These are phyloP conservation scores for Cataglyphis rosenhaueri DNA, from an alignment of 2,888 invertebrate species.

Conservation along the genomic window DNA sequence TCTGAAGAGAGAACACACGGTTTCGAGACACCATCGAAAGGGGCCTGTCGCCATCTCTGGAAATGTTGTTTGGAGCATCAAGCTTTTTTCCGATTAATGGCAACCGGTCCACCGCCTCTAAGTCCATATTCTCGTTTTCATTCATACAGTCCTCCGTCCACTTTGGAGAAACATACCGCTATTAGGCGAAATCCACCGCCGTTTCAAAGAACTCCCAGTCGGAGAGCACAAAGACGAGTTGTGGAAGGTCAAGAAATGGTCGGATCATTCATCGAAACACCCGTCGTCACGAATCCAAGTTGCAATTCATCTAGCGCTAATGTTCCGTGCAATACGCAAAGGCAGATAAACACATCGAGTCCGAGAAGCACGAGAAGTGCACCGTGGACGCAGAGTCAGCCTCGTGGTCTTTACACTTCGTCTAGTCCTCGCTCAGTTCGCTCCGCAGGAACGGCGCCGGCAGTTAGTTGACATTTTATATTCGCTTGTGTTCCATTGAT, in stretches of 20 bases:
- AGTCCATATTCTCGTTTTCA: conserved; percentile 84
- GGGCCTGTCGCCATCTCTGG: conserved; percentile 98
- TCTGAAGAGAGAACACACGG: conserved; percentile 98
- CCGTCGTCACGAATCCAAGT: conserved; percentile 73
- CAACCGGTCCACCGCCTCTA: conserved; percentile 86
- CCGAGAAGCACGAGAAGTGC: conserved; percentile 95
- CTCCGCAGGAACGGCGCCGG: conserved; percentile 87
- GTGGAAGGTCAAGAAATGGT: conserved; percentile 88
- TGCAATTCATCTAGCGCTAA: conserved; percentile 70
- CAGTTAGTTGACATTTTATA: conserved; percentile 75
- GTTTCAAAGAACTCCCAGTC: conserved; percentile 92
- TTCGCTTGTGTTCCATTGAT: background rate
- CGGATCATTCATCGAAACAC: conserved; percentile 82
- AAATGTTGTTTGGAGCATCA: conserved; percentile 98
- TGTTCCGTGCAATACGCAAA: conserved; percentile 70
- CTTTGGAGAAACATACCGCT: conserved; percentile 83
- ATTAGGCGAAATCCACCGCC: conserved; percentile 88
- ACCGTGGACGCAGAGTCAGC: conserved; percentile 91
- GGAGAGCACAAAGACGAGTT: conserved; percentile 90
- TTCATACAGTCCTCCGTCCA: conserved; percentile 83
- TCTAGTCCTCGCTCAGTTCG: conserved; percentile 94
- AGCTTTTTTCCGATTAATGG: conserved; percentile 95
- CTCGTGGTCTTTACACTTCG: conserved; percentile 92
- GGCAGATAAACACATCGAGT: conserved; percentile 80
- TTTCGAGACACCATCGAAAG: conserved; percentile 96